Base-by-base conservation (phyloP, 2,888 invertebrate genomes). In the Norana najaformis region DNA sequence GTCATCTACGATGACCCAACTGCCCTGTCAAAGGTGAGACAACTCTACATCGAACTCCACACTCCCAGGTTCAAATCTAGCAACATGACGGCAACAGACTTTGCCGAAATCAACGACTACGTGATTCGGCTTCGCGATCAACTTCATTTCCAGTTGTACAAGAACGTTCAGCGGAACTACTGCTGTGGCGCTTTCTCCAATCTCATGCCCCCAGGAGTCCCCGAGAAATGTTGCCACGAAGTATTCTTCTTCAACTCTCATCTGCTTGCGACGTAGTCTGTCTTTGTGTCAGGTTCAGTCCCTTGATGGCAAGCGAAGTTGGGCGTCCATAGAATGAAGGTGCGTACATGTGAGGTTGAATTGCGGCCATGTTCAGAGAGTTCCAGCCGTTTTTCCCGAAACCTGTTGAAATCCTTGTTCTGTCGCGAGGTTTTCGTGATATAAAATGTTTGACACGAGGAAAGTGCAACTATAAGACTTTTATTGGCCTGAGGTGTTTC, bases 181-280 rank as follows among this genome's bases (percentile, higher is more conserved):
- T 83, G 83, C 36, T 83, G 83, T 20, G 83, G 35, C 18, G 1
- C n/a, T 18, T 83, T 83, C 36, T 11, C 83, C 14, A 0, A 16
- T 36, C 34, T 83, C 83, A 83, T 83, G 83, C 83, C 83, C 35
- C 35, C 83, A 34, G 83, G 35, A 36, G 14, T 83, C 5, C 83
- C 83, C 83, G 83, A 83, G n/a, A 83, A 83, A 83, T 83, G 83
- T 36, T 83, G 83, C 83, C 83, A 83, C 20, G 83, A 83, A 83
- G 83, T 83, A 36, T 83, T 83, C 83, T 83, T 35, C 36, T 83
- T 83, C 35, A 83, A 83, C 14, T 30, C 83, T 83, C 35, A 83
- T 83, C 35, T 83, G 30, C 36, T 34, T 34, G 16, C 83, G 34
- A 35, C 14, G 1, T 83, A 83, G 36, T 30, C n/a, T 4, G 14